phyloP scores from a whole-genome alignment of 1,140 invertebrate species.

The Solenopsis fugax region DNA sequence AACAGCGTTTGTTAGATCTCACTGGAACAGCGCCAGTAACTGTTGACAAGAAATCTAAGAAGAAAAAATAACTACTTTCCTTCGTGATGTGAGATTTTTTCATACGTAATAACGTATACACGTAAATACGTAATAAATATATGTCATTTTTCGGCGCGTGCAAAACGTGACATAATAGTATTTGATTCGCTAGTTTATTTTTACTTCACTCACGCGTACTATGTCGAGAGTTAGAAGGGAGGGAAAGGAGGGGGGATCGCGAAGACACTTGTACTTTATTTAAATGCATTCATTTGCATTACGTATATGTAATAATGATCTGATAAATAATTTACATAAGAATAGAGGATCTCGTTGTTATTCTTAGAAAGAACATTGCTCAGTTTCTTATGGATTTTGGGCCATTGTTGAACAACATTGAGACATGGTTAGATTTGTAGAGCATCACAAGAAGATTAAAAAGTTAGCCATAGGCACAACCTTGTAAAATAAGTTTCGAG shows the following conservation, averaged over 20 bases:
- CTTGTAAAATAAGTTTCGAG: too few species aligned
- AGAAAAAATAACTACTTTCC: constrained; percentile 81
- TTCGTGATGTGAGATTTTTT: not conserved
- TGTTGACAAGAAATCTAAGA: constrained; percentile 83
- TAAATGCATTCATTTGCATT: constrained; percentile 23
- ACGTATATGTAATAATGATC: not conserved
- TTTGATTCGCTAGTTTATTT: constrained; percentile 45
- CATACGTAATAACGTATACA: too few species aligned
- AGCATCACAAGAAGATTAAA: too few species aligned
- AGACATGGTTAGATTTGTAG: too few species aligned
- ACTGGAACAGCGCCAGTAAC: constrained; percentile 71
- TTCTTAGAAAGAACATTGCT: not conserved
- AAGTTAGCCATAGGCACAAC: too few species aligned
- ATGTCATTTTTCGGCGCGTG: constrained; percentile 1
- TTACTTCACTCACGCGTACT: constrained; percentile 16
- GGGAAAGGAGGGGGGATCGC: not conserved
- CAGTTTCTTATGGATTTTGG: too few species aligned
- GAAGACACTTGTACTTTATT: constrained; percentile 41
- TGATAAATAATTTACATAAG: constrained; percentile 30
- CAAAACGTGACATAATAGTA: constrained; percentile 27
- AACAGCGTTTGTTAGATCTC: constrained; percentile 89
- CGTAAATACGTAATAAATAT: too few species aligned
- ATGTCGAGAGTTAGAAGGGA: not conserved
- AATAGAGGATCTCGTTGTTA: not conserved
- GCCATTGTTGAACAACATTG: too few species aligned